phyloP scores from a whole-genome alignment of 2,113 vertebrate species.

The Phalacrocorax aristotelis region DNA sequence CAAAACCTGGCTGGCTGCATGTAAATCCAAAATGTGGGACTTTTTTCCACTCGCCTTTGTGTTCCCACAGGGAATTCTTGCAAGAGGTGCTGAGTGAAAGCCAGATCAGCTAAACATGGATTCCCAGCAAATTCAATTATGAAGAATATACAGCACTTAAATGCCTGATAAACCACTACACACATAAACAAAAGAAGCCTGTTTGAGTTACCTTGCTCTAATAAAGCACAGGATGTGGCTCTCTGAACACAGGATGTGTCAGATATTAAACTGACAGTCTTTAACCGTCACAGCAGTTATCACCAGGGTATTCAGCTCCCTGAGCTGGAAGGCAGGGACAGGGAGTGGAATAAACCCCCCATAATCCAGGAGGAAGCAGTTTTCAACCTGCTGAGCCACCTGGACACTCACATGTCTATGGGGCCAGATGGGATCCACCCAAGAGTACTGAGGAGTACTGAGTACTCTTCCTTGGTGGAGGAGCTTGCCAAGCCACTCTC shows the following conservation, averaged over 20 bases:
- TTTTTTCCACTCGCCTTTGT: background rate
- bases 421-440: too few relatives aligned
- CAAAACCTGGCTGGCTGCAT: background rate
- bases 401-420: too few relatives aligned
- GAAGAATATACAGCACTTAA: background rate
- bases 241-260: background rate
- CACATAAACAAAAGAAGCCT: background rate
- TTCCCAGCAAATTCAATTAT: background rate
- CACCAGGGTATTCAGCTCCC: too few relatives aligned
- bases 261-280: background rate
- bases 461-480: too few relatives aligned
- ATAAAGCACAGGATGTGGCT: background rate
- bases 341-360: too few relatives aligned
- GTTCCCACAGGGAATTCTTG: background rate
- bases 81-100: background rate
- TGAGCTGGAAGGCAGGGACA: too few relatives aligned
- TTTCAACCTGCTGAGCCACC: too few relatives aligned
- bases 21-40: fast-evolving
- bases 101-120: background rate
- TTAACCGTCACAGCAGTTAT: too few relatives aligned
- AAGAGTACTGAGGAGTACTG: too few relatives aligned
- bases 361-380: too few relatives aligned
- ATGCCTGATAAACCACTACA: background rate
- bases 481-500: too few relatives aligned
- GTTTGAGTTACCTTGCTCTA: background rate